Evolutionary conservation across 1,140 invertebrate species (phyloP).

Genomic region (Eciton burchellii): DNA sequence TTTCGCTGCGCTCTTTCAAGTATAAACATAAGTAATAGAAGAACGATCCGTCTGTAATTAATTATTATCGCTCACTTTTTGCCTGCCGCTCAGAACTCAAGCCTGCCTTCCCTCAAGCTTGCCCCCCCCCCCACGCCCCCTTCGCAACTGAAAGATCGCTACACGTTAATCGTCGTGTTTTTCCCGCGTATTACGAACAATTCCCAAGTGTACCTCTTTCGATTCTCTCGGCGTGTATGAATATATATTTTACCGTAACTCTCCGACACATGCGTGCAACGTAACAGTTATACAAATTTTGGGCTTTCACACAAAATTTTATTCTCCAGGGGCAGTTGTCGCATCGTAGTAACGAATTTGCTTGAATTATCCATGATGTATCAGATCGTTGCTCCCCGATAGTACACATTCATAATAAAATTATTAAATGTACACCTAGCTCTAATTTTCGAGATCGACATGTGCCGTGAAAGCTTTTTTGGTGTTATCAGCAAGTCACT

Average conservation of each 20-base stretch:
- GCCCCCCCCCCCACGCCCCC: too few relatives aligned
- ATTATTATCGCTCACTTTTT: slow-evolving; percentile 57
- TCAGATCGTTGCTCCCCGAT: background rate
- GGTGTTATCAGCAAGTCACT: slow-evolving; percentile 63
- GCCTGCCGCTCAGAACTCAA: slow-evolving; percentile 48
- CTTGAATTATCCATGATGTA: background rate
- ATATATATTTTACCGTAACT: background rate
- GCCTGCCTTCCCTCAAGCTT: slow-evolving; percentile 51
- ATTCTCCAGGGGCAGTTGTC: background rate
- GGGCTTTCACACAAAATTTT: background rate
- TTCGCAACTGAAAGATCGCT: slow-evolving; percentile 13
- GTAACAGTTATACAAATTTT: too few relatives aligned
- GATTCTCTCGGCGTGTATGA: slow-evolving; percentile 30
- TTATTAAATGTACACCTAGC: slow-evolving; percentile 12
- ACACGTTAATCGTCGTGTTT: slow-evolving; percentile 20
- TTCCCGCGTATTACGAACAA: background rate
- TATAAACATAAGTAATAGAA: slow-evolving; percentile 48
- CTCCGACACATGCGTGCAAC: too few relatives aligned
- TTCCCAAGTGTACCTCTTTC: slow-evolving; percentile 51
- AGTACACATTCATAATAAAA: slow-evolving; percentile 8
- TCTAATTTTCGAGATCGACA: slow-evolving; percentile 55
- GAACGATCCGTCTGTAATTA: slow-evolving; percentile 57
- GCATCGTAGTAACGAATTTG: background rate
- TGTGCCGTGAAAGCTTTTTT: slow-evolving; percentile 69
- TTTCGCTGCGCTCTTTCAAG: slow-evolving; percentile 23